Percentiles rank a stretch among this genome's conserved stretches.
Evolutionary conservation across 2,888 invertebrate genomes (phyloP).

Genomic region (Epistrophe eligans): DNA sequence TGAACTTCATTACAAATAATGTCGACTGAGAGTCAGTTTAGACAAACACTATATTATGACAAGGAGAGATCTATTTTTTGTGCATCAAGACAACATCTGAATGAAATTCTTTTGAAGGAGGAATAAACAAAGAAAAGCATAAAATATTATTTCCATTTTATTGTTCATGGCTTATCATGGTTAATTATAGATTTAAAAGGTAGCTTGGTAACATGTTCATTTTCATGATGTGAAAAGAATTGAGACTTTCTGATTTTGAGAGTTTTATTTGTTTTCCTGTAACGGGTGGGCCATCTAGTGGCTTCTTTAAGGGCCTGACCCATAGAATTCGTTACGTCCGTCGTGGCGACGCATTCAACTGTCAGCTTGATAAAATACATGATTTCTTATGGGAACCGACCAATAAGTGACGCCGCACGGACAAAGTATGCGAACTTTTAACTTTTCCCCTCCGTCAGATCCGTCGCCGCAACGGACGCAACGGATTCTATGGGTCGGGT

Average conservation of each 20-base stretch:
- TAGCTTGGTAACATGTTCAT: background rate
- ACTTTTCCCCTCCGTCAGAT: too few species aligned
- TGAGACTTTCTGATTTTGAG: background rate
- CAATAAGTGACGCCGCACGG: too few species aligned
- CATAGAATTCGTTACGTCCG: too few species aligned
- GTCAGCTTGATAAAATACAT: too few species aligned
- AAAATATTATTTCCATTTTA: background rate
- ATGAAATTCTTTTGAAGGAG: background rate
- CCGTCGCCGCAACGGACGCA: too few species aligned
- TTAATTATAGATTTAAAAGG: background rate
- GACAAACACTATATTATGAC: slow-evolving; percentile 52
- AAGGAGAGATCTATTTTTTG: background rate
- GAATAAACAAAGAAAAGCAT: background rate
- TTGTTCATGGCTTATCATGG: background rate
- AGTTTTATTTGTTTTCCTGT: background rate
- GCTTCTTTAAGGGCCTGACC: too few species aligned
- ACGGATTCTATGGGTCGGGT: too few species aligned
- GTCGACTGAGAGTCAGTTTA: slow-evolving; percentile 65
- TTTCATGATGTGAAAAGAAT: background rate
- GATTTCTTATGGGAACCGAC: too few species aligned
- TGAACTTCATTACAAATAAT: slow-evolving; percentile 66
- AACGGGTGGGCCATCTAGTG: too few species aligned
- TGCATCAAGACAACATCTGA: too few species aligned
- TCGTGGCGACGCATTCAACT: too few species aligned
- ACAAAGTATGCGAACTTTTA: too few species aligned